Percentiles rank a stretch among this genome's conserved stretches.
phyloP scores from a whole-genome alignment of 2,888 invertebrate genomes.

The Hofmannophila pseudospretella region DNA sequence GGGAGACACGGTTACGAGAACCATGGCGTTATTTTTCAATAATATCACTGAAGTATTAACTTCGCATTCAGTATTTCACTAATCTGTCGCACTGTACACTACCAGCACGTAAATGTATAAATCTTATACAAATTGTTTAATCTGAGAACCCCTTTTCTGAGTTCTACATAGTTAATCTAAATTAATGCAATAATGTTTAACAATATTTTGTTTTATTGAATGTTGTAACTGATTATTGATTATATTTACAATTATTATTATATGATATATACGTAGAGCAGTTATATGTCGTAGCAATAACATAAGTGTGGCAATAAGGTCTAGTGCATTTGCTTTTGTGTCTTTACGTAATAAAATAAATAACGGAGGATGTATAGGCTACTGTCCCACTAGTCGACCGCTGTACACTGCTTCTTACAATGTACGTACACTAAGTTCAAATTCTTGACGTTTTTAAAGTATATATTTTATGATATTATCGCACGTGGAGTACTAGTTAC shows the following conservation, averaged over 20 bases:
- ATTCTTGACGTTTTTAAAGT: conserved; percentile 60
- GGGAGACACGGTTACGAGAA: conserved; percentile 27
- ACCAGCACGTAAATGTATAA: conserved; percentile 40
- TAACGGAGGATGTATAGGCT: conserved; percentile 45
- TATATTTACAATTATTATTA: conserved; percentile 61
- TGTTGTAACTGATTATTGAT: conserved; percentile 67
- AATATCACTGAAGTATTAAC: conserved; percentile 29
- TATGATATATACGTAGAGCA: conserved; percentile 55
- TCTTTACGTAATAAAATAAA: conserved; percentile 38
- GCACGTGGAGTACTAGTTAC: conserved; percentile 54
- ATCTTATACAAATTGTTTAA: conserved; percentile 33
- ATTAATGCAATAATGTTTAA: conserved; percentile 67
- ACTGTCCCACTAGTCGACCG: conserved; percentile 38
- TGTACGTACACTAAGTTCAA: conserved; percentile 65
- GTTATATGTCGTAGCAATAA: conserved; percentile 75
- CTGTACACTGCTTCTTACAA: conserved; percentile 68
- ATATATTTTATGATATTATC: conserved; percentile 63
- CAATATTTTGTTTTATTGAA: conserved; percentile 67
- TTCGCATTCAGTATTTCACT: conserved; percentile 32
- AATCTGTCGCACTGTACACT: conserved; percentile 53
- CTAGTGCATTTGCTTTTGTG: conserved; percentile 70
- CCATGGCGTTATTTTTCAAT: conserved; percentile 19
- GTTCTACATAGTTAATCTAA: conserved; percentile 38
- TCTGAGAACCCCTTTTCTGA: conserved; percentile 46
- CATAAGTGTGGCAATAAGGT: conserved; percentile 72